Percentiles rank a stretch among this genome's conserved stretches.
These are phyloP conservation scores for Poeciliopsis occidentalis DNA, from an alignment of 2,113 vertebrate species.

Conservation along the genomic window DNA sequence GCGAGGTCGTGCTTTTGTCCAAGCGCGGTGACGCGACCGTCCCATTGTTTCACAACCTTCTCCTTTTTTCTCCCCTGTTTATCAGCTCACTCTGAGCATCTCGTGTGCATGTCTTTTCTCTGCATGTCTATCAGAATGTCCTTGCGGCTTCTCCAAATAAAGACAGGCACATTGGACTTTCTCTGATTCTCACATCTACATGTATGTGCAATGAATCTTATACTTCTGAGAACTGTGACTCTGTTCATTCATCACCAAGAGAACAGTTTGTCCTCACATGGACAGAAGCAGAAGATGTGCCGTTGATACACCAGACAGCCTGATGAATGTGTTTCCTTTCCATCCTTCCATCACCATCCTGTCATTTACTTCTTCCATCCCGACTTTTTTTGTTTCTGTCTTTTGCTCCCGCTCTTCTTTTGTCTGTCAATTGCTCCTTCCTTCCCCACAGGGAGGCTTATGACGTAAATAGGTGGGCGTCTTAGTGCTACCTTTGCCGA, in stretches of 20 bases:
- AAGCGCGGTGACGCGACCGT: slow-evolving; percentile 14
- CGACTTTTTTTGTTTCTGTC: slow-evolving; percentile 29
- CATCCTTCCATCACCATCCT: slow-evolving; percentile 26
- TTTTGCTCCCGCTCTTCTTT: not conserved
- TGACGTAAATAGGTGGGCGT: slow-evolving; percentile 60
- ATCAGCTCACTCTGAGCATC: slow-evolving; percentile 25
- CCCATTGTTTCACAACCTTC: slow-evolving; percentile 17
- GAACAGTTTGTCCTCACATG: slow-evolving; percentile 20
- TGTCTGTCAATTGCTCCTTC: slow-evolving; percentile 1
- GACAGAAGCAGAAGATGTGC: slow-evolving; percentile 24
- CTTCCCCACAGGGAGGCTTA: slow-evolving; percentile 28
- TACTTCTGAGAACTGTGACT: slow-evolving; percentile 1
- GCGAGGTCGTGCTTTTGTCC: slow-evolving; percentile 50
- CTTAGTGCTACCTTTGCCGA: slow-evolving; percentile 69
- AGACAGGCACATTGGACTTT: no score
- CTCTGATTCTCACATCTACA: slow-evolving; percentile 12
- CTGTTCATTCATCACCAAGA: not conserved
- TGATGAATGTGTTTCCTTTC: slow-evolving; percentile 57
- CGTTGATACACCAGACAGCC: slow-evolving; percentile 48
- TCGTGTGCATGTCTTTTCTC: slow-evolving; percentile 9
- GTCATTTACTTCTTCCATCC: slow-evolving; percentile 32
- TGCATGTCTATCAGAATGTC: slow-evolving; percentile 15
- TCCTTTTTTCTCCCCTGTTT: slow-evolving; percentile 2
- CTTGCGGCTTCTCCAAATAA: slow-evolving; percentile 4
- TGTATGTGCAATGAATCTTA: not conserved